Evolutionary conservation across 2,888 invertebrate species (phyloP).

Genomic region (Leuctra nigra): DNA sequence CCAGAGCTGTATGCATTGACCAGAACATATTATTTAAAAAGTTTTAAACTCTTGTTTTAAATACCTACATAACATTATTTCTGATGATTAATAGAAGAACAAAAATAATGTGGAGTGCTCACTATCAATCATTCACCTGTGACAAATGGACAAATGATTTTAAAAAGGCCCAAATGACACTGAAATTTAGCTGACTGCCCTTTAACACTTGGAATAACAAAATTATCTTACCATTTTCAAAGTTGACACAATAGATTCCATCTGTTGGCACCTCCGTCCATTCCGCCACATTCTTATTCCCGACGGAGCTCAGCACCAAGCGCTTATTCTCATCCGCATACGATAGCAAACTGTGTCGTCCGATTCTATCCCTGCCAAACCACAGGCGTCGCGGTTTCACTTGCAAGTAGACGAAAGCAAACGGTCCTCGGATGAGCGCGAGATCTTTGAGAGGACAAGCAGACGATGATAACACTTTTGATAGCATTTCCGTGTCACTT

Average conservation of each 20-base stretch:
- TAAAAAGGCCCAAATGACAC: too few species aligned
- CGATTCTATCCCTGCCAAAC: constrained; percentile 80
- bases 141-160: too few species aligned
- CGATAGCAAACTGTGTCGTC: constrained; percentile 73
- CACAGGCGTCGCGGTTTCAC: constrained; percentile 52
- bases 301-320: constrained; percentile 35
- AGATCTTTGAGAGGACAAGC: background rate
- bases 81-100: too few species aligned
- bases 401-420: constrained; percentile 71
- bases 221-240: constrained; percentile 18
- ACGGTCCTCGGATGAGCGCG: constrained; percentile 68
- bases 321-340: constrained; percentile 25
- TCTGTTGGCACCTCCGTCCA: constrained; percentile 34
- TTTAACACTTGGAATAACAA: too few species aligned
- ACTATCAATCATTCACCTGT: too few species aligned
- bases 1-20: too few species aligned
- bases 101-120: too few species aligned
- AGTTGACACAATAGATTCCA: constrained; percentile 32
- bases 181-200: too few species aligned
- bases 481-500: constrained; percentile 18
- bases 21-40: too few species aligned
- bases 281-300: constrained; percentile 13
- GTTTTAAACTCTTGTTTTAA: too few species aligned
- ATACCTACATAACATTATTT: too few species aligned
- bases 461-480: background rate